Percentiles rank a stretch among this genome's conserved stretches.
phyloP scores from a whole-genome alignment of 2,797 vertebrate species.

The Tapera naevia region DNA sequence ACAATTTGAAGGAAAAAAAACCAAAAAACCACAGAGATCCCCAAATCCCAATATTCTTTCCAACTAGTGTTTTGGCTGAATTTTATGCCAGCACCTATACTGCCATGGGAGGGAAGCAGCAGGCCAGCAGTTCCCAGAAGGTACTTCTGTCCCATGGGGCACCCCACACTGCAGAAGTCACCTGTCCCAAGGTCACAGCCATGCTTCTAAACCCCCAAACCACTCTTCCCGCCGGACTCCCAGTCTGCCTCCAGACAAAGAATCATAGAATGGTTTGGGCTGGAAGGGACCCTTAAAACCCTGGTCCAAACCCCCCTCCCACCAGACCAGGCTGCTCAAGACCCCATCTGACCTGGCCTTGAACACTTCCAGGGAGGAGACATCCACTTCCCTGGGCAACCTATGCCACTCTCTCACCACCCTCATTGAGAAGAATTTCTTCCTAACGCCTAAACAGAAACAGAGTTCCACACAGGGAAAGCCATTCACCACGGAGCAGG shows the following conservation, averaged over 20 bases:
- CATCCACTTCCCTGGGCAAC: too few relatives aligned
- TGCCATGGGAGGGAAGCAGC: background rate
- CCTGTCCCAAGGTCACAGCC: background rate
- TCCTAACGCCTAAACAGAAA: too few relatives aligned
- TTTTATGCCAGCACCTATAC: background rate
- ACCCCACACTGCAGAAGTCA: background rate
- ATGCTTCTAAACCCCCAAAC: background rate
- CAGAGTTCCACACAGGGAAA: background rate
- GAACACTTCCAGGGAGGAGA: too few relatives aligned
- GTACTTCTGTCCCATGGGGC: rapidly evolving
- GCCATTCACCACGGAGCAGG: background rate
- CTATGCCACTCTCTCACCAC: too few relatives aligned
- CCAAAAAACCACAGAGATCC: too few relatives aligned
- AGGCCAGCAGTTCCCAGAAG: background rate
- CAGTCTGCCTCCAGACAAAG: background rate
- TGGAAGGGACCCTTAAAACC: too few relatives aligned
- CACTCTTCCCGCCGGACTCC: background rate
- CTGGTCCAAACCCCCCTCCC: too few relatives aligned
- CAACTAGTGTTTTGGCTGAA: background rate
- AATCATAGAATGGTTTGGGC: background rate
- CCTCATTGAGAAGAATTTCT: too few relatives aligned
- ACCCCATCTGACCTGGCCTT: too few relatives aligned
- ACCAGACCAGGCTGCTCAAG: too few relatives aligned
- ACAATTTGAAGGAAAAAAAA: background rate
- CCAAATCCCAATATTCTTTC: background rate